These are phyloP conservation scores for Autographa gamma DNA, from an alignment of 2,888 invertebrate species.

Conservation along the genomic window DNA sequence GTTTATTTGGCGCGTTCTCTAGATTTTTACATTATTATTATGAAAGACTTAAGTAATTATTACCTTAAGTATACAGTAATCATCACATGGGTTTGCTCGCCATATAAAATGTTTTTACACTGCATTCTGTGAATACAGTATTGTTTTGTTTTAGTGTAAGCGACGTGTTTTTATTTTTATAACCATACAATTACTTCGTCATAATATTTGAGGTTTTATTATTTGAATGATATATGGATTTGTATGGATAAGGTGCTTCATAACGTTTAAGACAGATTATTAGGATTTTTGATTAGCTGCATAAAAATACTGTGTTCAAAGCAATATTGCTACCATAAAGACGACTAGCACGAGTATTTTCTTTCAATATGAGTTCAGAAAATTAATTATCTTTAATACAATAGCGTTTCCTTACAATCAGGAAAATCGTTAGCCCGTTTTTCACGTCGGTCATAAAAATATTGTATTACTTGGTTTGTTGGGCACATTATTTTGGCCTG, in stretches of 20 bases:
- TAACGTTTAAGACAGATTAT: constrained; percentile 17
- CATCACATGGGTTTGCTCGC: constrained; percentile 16
- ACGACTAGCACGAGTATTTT: no score
- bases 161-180: constrained; percentile 51
- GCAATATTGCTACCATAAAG: neutral
- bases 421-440: no score
- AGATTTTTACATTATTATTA: no score
- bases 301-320: neutral
- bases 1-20: no score
- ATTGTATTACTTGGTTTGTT: neutral
- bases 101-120: constrained; percentile 34
- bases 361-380: no score
- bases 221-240: constrained; percentile 15
- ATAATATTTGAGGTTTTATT: constrained; percentile 34
- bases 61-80: neutral
- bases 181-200: constrained; percentile 43
- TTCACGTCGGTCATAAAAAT: no score
- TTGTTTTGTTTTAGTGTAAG: constrained; percentile 51
- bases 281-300: constrained; percentile 22
- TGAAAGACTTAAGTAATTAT: neutral
- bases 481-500: neutral
- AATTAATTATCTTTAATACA: no score
- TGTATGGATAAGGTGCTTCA: constrained; percentile 44
- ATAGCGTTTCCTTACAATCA: no score
- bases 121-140: constrained; percentile 65